These are phyloP conservation scores for Phallusia fumigata DNA, from an alignment of 23 tunicate genomes.

Conservation along the genomic window DNA sequence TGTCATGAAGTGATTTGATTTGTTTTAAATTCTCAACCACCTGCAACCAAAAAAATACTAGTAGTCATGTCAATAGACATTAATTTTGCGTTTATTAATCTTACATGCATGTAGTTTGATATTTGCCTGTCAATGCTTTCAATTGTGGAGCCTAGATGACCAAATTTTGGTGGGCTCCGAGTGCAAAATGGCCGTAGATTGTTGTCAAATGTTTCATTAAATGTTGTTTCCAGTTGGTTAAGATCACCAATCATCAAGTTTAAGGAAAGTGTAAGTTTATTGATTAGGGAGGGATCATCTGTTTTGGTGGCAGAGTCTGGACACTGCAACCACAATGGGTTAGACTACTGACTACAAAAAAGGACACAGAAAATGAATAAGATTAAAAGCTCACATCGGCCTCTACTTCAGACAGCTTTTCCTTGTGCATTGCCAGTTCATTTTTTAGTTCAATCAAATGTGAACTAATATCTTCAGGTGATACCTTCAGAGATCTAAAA, in stretches of 20 bases:
- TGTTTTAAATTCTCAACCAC: neutral
- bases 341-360: neutral
- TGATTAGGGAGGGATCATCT: neutral
- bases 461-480: neutral
- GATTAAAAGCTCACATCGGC: neutral
- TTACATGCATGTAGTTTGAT: constrained; percentile 12
- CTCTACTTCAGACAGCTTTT: neutral
- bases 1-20: neutral
- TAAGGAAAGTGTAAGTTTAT: constrained; percentile 16
- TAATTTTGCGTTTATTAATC: no score
- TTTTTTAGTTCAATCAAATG: neutral
- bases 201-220: constrained; percentile 32
- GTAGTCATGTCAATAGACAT: neutral
- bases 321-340: neutral
- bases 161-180: constrained; percentile 7
- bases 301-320: neutral
- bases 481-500: neutral
- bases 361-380: no score
- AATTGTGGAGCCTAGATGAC: constrained; percentile 19
- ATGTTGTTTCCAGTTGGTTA: constrained; percentile 40
- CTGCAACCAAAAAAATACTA: neutral
- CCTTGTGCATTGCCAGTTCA: neutral
- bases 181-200: constrained; percentile 37
- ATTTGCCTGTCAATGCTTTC: constrained; percentile 13
- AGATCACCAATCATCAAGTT: constrained; percentile 23